Conservation (phyloP, 2,888 invertebrate genomes). For the Charanyca ferruginea region DNA sequence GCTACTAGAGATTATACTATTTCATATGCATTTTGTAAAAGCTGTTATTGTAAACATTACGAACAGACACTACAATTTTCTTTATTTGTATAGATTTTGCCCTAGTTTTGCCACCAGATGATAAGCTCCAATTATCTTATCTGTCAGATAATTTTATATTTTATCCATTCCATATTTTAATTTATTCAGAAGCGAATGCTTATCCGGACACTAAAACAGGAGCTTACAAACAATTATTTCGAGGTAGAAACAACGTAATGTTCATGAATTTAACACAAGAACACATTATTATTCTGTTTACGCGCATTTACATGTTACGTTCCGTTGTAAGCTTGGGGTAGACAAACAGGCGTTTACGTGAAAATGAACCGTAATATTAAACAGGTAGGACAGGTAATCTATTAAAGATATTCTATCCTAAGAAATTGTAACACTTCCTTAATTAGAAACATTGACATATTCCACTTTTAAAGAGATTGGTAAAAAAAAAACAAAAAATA, state of each 20-base stretch:
- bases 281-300: conserved; percentile 41
- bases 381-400: background rate
- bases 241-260: conserved; percentile 26
- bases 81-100: no score
- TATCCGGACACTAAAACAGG: conserved; percentile 3
- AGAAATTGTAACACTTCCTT: conserved; percentile 15
- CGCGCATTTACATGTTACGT: conserved; percentile 23
- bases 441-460: conserved; percentile 9
- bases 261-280: conserved; percentile 41
- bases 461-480: background rate
- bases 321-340: conserved; percentile 26
- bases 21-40: no score
- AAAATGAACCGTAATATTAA: conserved; percentile 17
- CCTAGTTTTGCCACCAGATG: background rate
- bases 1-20: no score
- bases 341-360: conserved; percentile 27
- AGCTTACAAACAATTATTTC: conserved; percentile 18
- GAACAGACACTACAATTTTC: no score
- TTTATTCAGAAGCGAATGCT: background rate
- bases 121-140: no score
- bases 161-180: background rate
- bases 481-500: background rate
- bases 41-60: no score
- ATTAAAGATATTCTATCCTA: background rate
- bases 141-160: background rate